These are phyloP conservation scores for Tetramorium parvispinum DNA, from an alignment of 1,140 invertebrate genomes.

Conservation along the genomic window DNA sequence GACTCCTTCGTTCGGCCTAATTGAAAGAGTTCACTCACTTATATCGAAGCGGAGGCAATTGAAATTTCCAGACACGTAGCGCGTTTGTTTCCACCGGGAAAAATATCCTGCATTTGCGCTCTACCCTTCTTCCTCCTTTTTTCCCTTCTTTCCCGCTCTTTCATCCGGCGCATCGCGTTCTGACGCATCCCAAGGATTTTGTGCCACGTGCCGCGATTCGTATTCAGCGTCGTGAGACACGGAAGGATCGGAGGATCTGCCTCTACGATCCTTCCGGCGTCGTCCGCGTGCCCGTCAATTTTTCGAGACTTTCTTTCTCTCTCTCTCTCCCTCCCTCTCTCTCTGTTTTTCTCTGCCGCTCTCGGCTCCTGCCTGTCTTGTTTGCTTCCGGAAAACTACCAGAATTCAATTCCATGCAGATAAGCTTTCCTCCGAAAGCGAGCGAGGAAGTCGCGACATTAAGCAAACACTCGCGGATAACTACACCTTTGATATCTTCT, in stretches of 20 bases:
- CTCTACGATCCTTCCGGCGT: neutral
- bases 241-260: constrained; percentile 43
- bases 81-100: constrained; percentile 77
- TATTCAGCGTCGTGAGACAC: constrained; percentile 61
- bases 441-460: constrained; percentile 32
- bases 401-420: constrained; percentile 40
- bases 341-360: neutral
- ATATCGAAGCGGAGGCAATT: constrained; percentile 62
- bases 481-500: constrained; percentile 39
- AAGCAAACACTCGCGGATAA: constrained; percentile 47
- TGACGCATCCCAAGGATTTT: constrained; percentile 45
- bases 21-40: constrained; percentile 81
- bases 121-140: neutral
- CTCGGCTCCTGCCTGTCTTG: neutral
- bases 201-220: constrained; percentile 69
- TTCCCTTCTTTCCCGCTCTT: neutral
- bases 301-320: constrained; percentile 2
- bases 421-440: constrained; percentile 21
- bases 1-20: constrained; percentile 79
- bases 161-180: constrained; percentile 3
- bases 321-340: neutral
- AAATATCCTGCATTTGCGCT: constrained; percentile 64
- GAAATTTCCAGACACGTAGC: constrained; percentile 80
- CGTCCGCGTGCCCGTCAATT: constrained; percentile 4
- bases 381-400: constrained; percentile 14